Evolutionary conservation across 2,888 invertebrate species (phyloP).

Genomic region (Mimas tiliae): DNA sequence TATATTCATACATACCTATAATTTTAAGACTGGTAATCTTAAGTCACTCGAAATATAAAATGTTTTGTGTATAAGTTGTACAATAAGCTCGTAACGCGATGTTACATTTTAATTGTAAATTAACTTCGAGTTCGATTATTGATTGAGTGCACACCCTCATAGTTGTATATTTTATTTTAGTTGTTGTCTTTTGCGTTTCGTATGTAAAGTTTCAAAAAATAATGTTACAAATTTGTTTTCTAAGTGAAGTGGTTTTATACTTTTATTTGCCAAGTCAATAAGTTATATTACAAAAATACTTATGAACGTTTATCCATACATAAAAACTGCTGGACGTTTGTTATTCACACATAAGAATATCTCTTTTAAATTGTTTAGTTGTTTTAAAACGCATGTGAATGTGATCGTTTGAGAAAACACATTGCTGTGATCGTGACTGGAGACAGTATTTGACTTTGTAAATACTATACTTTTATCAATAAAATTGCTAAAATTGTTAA

Average conservation of each 20-base stretch:
- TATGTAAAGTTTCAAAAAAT: background rate
- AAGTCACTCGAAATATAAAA: slow-evolving; percentile 14
- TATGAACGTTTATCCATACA: no score
- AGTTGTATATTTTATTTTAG: background rate
- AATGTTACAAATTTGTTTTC: slow-evolving; percentile 7
- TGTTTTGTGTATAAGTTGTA: slow-evolving; percentile 5
- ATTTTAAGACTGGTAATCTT: slow-evolving; percentile 54
- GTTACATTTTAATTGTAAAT: slow-evolving; percentile 22
- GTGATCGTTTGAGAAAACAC: background rate
- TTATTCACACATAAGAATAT: background rate
- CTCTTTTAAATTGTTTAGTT: background rate
- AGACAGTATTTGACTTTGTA: slow-evolving; percentile 44
- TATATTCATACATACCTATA: slow-evolving; percentile 35
- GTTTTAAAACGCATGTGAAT: background rate
- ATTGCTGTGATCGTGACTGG: slow-evolving; percentile 30
- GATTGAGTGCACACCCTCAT: background rate
- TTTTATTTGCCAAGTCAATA: slow-evolving; percentile 16
- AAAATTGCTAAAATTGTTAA: slow-evolving; percentile 23
- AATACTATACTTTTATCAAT: slow-evolving; percentile 49
- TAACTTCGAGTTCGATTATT: background rate
- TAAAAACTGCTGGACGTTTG: background rate
- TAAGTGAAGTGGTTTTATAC: background rate
- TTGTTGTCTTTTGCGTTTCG: slow-evolving; percentile 6
- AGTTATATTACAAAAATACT: background rate
- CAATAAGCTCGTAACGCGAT: slow-evolving; percentile 9